Base-by-base conservation (phyloP, 1,140 invertebrate genomes). In the Drosophila saltans region DNA sequence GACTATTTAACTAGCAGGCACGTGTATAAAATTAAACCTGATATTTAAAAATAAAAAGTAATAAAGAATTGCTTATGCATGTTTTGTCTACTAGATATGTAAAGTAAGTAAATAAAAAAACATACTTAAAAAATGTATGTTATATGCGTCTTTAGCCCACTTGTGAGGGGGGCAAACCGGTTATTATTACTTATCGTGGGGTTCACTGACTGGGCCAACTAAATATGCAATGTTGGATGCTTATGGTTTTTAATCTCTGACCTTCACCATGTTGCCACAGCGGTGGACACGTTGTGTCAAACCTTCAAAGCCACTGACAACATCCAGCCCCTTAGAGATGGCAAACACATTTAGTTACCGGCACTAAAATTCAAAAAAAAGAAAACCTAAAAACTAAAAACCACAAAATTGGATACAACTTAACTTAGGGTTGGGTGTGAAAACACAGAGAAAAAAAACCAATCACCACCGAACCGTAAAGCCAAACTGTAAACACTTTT, bases 331-430 rank as follows among this genome's bases (percentile, higher is more conserved):
- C 57, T 67, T 67, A 30, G 62, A 72, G 56, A 73, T 81, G 64
- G 82, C 66, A 86, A 86, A 88, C 69, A 86, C 63, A 77, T 82
- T 88, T 88, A 82, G 76, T 88, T 69, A 36, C 61, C 75, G 56
- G 52, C 72, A 79, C 82, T 79, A 85, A 85, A n/a, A 36, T 30
- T 3, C 40, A 41, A 10, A 11, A 41, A 41, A 41, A 41, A 41
- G 11, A 43, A 43, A 16, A 43, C n/a, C 3, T 3, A 2, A 26
- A 11, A 52, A 24, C 45, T 52, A 26, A 52, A 52, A 52, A 52
- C 45, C 45, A 80, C 67, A 45, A 82, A 71, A 88, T 82, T 88
- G 71, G 82, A 76, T 58, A 88, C 80, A 80, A 79, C 67, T 80
- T 48, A 76, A 73, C 73, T 83, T 71, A 68, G 78, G 26, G 68